Evolutionary conservation across 2,113 vertebrate genomes (phyloP), one percentile per base, ranked within the genome.

Genomic region (Astur gentilis): DNA sequence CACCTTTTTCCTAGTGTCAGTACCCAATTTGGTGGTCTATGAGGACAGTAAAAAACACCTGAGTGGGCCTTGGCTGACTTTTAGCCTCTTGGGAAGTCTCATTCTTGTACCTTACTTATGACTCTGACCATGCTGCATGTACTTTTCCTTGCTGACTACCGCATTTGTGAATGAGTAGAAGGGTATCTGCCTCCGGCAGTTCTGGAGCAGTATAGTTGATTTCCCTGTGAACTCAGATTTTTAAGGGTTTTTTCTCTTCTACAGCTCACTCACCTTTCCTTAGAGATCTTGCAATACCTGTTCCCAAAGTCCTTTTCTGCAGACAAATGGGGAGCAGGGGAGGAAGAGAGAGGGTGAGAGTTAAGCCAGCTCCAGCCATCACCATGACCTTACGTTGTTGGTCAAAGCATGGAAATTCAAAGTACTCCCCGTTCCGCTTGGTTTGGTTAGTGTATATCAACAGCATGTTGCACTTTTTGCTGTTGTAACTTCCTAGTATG

Each of bases 391-490:
- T 55, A 71, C 4, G 9, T 22, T 49, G n/a, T 16, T 84, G 34
- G 10, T 54, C 47, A 60, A 32, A 78, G 21, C 22, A 2, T 14
- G 5, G 9, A 65, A 31, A 65, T 38, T 77, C 42, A 62, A 47
- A 80, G 29, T 42, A 29, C 4, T 88, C 21, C 15, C 42, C 0
- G 1, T 65, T 80, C 13, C 54, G 6, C 20, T 54, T 61, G 19
- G 9, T 62, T 75, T 94, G 16, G 13, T 81, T 77, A 36, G 17
- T 36, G 42, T 8, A 3, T 17, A 55, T 45, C 27, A 58, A 31
- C 12, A 66, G 15, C 1, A 0, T 14, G 6, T 31, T 64, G 22
- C 13, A 71, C 7, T 18, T 69, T 49, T 66, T 6, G 0, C 27
- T 83, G 23, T 75, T 16, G 7, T 18, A 55, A 84, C 25, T 77